Base-by-base conservation (phyloP, 2,888 invertebrate species). In the Antheraea assamensis region DNA sequence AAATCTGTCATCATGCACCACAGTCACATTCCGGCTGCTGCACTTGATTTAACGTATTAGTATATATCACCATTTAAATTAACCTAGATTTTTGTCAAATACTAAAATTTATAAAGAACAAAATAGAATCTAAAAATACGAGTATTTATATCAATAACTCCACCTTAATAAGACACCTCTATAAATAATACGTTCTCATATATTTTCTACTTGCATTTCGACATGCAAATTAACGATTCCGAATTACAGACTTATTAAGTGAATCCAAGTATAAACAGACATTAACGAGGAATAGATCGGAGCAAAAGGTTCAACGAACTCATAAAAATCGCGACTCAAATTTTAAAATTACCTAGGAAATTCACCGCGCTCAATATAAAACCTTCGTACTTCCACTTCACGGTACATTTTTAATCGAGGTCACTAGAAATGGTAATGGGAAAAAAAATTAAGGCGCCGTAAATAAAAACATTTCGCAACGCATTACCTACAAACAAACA, bases 281-380 rank as follows among this genome's bases (percentile, higher is more conserved):
- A 70, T 35, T 30, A 79, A 77, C 75, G 75, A 83, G 79, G 83
- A 82, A 87, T 81, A 86, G 81, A 83, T 79, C 78, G 75, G 75
- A 78, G 76, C 76, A 79, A 76, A 75, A 80, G 86, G 90, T 87
- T 89, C 85, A 89, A 88, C 79, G 85, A 85, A 88, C 91, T 81
- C 86, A 85, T 88, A 83, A 81, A 35, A 85, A 82, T 79, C 79
- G 81, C 83, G 86, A 83, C 82, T 80, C 61, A 77, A 78, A 79
- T 77, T 75, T 78, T 71, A 75, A 70, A 70, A 75, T 76, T 78
- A 75, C 74, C 74, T 75, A 73, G 74, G 71, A 68, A 30, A 68
- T 21, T 21, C n/a, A 24, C 70, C 61, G 24, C 72, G 73, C 19
- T 42, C 73, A 73, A 82, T 72, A 74, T 75, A 72, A 77, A 73